Percentiles rank a stretch among this genome's conserved stretches.
Conservation (phyloP, 2,113 vertebrate species). For the Nothobranchius kuhntae region DNA sequence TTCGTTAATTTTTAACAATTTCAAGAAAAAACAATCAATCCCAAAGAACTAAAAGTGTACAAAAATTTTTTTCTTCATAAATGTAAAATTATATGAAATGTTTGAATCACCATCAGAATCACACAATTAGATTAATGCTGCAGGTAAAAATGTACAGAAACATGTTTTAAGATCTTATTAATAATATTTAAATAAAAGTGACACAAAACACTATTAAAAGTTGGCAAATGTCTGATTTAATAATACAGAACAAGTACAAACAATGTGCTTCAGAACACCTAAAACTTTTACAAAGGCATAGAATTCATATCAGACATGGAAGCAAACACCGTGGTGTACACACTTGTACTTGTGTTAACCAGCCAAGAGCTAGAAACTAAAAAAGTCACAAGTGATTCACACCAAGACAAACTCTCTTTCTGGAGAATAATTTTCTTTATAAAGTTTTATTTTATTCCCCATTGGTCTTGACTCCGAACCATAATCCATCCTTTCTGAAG, state of each 20-base stretch:
- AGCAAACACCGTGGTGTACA: constrained; percentile 35
- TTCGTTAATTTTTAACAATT: too few relatives aligned
- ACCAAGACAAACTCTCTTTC: neutral
- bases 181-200: neutral
- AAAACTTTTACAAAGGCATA: constrained; percentile 50
- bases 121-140: too few relatives aligned
- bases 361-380: neutral
- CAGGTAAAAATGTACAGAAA: too few relatives aligned
- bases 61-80: too few relatives aligned
- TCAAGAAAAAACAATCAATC: too few relatives aligned
- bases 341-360: neutral
- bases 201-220: neutral
- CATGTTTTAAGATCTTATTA: too few relatives aligned
- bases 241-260: constrained; percentile 21
- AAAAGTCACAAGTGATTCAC: neutral
- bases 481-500: too few relatives aligned
- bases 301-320: constrained; percentile 22
- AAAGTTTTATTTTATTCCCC: too few relatives aligned
- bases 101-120: too few relatives aligned
- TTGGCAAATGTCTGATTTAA: constrained; percentile 44
- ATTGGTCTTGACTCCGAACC: too few relatives aligned
- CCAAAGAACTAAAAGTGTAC: too few relatives aligned
- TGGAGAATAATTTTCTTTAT: neutral
- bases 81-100: too few relatives aligned
- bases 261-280: constrained; percentile 41